Conservation (phyloP, 2,888 invertebrate species). For the Agriotes lineatus region DNA sequence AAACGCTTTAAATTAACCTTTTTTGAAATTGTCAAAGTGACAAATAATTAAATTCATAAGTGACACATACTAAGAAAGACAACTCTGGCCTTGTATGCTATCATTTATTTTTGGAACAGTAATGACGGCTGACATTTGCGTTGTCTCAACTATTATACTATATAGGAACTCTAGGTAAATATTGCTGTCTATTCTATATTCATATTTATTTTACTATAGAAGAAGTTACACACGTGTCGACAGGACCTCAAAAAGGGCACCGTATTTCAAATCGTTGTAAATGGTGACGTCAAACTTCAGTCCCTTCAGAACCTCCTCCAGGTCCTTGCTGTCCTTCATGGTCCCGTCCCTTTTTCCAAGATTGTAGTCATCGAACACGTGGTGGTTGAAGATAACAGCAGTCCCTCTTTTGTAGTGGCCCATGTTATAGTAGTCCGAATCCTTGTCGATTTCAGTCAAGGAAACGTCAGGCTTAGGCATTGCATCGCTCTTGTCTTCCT, state of each 20-base stretch:
- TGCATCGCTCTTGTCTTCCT: constrained; percentile 7
- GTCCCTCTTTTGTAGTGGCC: constrained; percentile 81
- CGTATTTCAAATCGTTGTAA: constrained; percentile 76
- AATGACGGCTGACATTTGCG: too few species aligned
- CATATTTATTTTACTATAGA: too few species aligned
- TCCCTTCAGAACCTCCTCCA: constrained; percentile 72
- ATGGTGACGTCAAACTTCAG: constrained; percentile 80
- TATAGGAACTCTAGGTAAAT: too few species aligned
- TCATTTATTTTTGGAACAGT: too few species aligned
- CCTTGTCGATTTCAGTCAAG: constrained; percentile 7
- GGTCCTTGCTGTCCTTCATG: constrained; percentile 82
- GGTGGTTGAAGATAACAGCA: constrained; percentile 92
- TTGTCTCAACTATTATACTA: too few species aligned
- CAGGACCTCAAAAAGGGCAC: constrained; percentile 76
- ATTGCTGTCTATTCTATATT: too few species aligned
- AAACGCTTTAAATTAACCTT: too few species aligned
- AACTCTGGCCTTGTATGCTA: too few species aligned
- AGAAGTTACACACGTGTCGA: constrained; percentile 68
- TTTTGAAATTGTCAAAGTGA: too few species aligned
- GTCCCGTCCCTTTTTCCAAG: constrained; percentile 83
- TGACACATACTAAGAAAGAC: too few species aligned
- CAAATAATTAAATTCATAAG: too few species aligned
- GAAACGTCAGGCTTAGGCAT: not conserved
- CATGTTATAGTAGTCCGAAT: constrained; percentile 68
- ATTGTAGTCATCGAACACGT: constrained; percentile 77